Evolutionary conservation across 1,140 invertebrate species (phyloP).

Genomic region (Gryllus bimaculatus): DNA sequence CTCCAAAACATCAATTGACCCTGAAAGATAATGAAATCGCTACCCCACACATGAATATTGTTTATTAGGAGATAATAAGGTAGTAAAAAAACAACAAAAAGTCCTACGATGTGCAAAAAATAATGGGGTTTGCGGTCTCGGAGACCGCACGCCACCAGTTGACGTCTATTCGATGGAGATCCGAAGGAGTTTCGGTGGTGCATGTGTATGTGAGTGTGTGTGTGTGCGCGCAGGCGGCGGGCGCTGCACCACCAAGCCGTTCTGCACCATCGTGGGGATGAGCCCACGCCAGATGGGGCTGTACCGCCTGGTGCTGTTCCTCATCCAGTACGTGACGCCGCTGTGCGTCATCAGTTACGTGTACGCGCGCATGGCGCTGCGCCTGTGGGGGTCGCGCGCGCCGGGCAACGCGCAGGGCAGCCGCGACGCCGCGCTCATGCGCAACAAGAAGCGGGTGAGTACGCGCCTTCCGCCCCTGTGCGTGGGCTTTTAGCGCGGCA

Average conservation of each 20-base stretch:
- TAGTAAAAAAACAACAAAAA: too few species aligned
- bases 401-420: conserved; percentile 66
- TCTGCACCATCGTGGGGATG: conserved; percentile 47
- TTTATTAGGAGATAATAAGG: too few species aligned
- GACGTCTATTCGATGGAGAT: too few species aligned
- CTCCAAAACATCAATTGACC: too few species aligned
- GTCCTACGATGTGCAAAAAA: too few species aligned
- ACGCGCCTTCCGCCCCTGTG: too few species aligned
- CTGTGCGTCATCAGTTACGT: conserved; percentile 66
- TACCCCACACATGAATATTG: too few species aligned
- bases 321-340: conserved; percentile 63
- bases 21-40: too few species aligned
- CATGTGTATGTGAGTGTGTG: background rate
- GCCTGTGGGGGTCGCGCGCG: conserved; percentile 61
- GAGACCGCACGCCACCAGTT: too few species aligned
- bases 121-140: too few species aligned
- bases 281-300: background rate
- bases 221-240: background rate
- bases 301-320: conserved; percentile 46
- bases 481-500: too few species aligned
- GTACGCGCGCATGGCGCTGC: conserved; percentile 65
- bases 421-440: conserved; percentile 61
- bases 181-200: too few species aligned
- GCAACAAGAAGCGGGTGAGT: conserved; percentile 71
- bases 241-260: conserved; percentile 35